Evolutionary conservation across 2,888 invertebrate genomes (phyloP), one percentile per base, ranked within the genome.

Genomic region (Drepanosiphum platanoidis): DNA sequence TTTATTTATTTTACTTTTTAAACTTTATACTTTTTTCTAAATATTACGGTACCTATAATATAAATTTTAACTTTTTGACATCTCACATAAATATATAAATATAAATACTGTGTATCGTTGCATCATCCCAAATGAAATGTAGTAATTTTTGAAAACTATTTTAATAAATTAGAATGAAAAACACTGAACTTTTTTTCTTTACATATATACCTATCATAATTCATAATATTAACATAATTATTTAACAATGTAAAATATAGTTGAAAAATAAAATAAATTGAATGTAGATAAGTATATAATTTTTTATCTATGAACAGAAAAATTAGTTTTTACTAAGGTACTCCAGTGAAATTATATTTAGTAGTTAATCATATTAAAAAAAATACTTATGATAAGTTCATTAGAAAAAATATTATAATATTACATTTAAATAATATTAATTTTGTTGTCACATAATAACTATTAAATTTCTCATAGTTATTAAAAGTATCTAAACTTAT

Each of bases 31-130:
- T 77, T 18, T 36, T 52, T 52, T 30, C 0, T 7, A 71, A 81
- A 81, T 81, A 81, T 58, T 81, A 13, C 0, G 30, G 52, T 36
- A 7, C 32, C n/a, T n/a, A n/a, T n/a, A n/a, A n/a, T n/a, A 72
- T 82, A 82, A 82, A 82, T 82, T 42, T n/a, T 61, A 82, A 82
- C 71, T 82, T 82, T 72, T 82, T 72, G 81, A 82, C 72, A 61
- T 72, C n/a, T 61, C 32, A 61, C 58, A 61, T 72, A 46, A 64
- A n/a, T 42, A 39, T 5, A 22, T 34, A 70, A n/a, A n/a, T n/a
- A n/a, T n/a, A n/a, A n/a, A n/a, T 70, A 52, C 7, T 30, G 22
- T 80, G 34, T 9, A n/a, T 13, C 36, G 13, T 11, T 32, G 18
- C 1, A 32, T 58, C 46, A 32, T 34, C 13, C 34, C 27, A 18